Percentiles rank a stretch among this genome's conserved stretches.
These are phyloP conservation scores for Lepus americanus DNA, from an alignment of 2,113 vertebrate species.

Conservation along the genomic window DNA sequence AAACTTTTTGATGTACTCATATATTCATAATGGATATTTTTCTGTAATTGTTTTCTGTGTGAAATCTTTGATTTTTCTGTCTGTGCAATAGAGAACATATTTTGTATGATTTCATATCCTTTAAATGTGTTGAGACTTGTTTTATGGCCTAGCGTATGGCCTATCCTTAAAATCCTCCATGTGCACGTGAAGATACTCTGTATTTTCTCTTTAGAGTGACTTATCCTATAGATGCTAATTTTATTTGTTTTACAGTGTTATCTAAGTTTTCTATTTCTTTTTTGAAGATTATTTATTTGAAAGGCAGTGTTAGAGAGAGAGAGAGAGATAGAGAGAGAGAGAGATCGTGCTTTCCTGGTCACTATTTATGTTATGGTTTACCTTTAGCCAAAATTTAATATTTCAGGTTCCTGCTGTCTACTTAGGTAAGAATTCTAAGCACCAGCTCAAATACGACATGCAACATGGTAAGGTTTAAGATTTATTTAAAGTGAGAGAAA, in stretches of 20 bases:
- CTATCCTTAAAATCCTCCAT: not conserved
- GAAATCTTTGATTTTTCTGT: slow-evolving; percentile 3
- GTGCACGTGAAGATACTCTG: not conserved
- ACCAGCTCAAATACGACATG: no score
- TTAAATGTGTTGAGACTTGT: not conserved
- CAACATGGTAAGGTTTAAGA: no score
- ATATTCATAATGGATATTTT: not conserved
- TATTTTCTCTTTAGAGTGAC: not conserved
- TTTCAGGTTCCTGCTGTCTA: no score
- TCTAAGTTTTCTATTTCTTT: not conserved
- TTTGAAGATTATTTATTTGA: no score
- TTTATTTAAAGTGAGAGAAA: no score
- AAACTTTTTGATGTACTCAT: no score
- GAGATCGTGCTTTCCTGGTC: no score
- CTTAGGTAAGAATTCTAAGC: no score
- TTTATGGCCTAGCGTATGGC: not conserved
- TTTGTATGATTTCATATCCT: not conserved
- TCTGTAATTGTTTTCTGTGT: not conserved
- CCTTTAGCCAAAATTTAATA: no score
- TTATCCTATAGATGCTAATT: not conserved
- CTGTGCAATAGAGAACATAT: not conserved
- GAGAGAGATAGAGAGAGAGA: no score
- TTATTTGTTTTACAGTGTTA: not conserved
- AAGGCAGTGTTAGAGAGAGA: no score
- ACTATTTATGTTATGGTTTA: no score